Evolutionary conservation across 1,140 invertebrate genomes (phyloP).

Genomic region (Scaptomyza montana): DNA sequence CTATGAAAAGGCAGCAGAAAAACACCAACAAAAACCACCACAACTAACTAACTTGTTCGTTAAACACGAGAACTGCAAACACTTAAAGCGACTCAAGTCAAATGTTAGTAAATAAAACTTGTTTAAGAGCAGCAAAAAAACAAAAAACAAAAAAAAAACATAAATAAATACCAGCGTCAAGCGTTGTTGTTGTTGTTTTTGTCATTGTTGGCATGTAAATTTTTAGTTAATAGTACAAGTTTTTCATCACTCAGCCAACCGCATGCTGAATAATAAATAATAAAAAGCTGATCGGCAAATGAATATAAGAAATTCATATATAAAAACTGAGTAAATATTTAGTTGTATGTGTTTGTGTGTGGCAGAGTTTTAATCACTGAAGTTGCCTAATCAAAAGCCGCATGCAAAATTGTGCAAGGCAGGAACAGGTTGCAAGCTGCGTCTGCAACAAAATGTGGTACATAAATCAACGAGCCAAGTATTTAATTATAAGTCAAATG

Average conservation of each 20-base stretch:
- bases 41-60: conserved; percentile 71
- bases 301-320: background rate
- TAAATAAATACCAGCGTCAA: conserved; percentile 35
- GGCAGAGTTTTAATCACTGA: conserved; percentile 18
- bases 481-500: conserved; percentile 71
- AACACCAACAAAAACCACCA: conserved; percentile 10
- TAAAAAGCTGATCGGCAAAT: conserved; percentile 13
- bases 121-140: conserved; percentile 51
- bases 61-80: conserved; percentile 78
- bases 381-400: conserved; percentile 24
- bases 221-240: conserved; percentile 76
- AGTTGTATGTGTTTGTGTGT: background rate
- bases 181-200: conserved; percentile 27
- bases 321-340: conserved; percentile 4
- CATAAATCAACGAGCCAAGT: conserved; percentile 66
- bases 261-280: conserved; percentile 34
- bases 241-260: conserved; percentile 55
- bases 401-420: conserved; percentile 37
- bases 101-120: conserved; percentile 81
- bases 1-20: conserved; percentile 9
- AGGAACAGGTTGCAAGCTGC: conserved; percentile 36
- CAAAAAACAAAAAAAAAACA: too few species aligned
- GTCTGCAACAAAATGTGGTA: conserved; percentile 32
- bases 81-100: conserved; percentile 43
- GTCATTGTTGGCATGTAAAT: conserved; percentile 62